Base-by-base conservation (phyloP, 1,140 invertebrate species). In the Drosophila azteca region DNA sequence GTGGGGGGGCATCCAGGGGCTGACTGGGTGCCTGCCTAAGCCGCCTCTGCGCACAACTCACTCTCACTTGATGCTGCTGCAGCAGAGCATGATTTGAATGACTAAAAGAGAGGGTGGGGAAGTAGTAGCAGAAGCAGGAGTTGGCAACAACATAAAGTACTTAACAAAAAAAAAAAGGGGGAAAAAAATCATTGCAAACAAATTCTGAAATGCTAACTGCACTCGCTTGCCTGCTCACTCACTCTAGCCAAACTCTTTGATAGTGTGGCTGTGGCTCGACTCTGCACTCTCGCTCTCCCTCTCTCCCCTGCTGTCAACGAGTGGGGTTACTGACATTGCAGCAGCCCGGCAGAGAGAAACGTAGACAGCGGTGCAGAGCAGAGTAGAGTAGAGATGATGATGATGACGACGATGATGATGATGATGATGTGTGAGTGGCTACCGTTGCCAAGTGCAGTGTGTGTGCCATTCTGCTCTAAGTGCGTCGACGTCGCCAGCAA, bases 311-410 rank as follows among this genome's bases (percentile, higher is more conserved):
- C 65, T 77, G 63, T 67, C 68, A 70, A 74, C 72, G 83, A 88
- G 83, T 88, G 83, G 83, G 83, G 83, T 88, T 88, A 88, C 83
- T 88, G 83, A 88, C 83, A 89, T 88, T 88, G 74, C 83, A 84
- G 81, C 81, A 82, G 81, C 81, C 81, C 52, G 67, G 71, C 72
- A 66, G 65, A 39, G 35, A 39, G 35, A 44, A 45, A 39, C 64
- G 41, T 49, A 41, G 66, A 13, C 77, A 76, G 71, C 35, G 35
- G 35, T 39, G 35, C 35, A 13, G 35, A 39, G 35, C 35, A 39
- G 35, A 39, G 35, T 4, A 39, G 35, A 39, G 57, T 26, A 5
- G 24, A 26, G 24, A 5, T 5, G 24, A 26, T 20, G 17, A 20
- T 20, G 17, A 20, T 20, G 17, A 20, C 17, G 24, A 26, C 5